Evolutionary conservation across 2,888 invertebrate species (phyloP), one percentile per base, ranked within the genome.

Genomic region (Chloroclysta siterata): DNA sequence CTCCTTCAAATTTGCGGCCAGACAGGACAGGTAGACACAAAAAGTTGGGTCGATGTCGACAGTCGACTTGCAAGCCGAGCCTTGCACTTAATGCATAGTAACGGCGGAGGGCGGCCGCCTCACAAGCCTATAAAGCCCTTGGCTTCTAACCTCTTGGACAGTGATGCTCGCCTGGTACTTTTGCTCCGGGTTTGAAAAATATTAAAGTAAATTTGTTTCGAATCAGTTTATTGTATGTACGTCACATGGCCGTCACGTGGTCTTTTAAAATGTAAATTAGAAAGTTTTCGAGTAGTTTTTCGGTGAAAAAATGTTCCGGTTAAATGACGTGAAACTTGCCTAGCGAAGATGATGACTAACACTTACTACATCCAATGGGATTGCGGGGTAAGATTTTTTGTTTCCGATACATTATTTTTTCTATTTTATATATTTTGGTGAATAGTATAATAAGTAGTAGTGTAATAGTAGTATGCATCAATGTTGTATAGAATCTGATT

Each of bases 1-100:
- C 55, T 67, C 65, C 67, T 62, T 51, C 65, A 64, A 62, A 54
- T 63, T 68, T 54, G 69, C 65, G 63, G 55, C 66, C n/a, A 66
- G 66, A 70, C 67, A 60, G 47, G 60, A 53, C 71, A 73, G 74
- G 73, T 73, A 70, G 72, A 70, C 72, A 71, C 70, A 77, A 82
- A 84, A 87, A 83, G 78, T 78, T 75, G 84, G 87, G 89, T 90
- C 89, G 87, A 84, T 86, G 84, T 72, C 77, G 71, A 73, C 52
- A 39, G 57, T 15, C 72, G 77, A 77, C 78, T 77, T 78, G 76
- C 76, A 78, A 75, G 53, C 55, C 42, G 60, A 52, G 55, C 71
- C 79, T 83, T 88, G 89, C 90, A 89, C 84, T 89, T 83, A 79
- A 82, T 85, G 86, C 87, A 88, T 81, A 83, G 86, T 81, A 77